phyloP scores from a whole-genome alignment of 2,888 invertebrate species.

The Cataglyphis rosenhaueri region DNA sequence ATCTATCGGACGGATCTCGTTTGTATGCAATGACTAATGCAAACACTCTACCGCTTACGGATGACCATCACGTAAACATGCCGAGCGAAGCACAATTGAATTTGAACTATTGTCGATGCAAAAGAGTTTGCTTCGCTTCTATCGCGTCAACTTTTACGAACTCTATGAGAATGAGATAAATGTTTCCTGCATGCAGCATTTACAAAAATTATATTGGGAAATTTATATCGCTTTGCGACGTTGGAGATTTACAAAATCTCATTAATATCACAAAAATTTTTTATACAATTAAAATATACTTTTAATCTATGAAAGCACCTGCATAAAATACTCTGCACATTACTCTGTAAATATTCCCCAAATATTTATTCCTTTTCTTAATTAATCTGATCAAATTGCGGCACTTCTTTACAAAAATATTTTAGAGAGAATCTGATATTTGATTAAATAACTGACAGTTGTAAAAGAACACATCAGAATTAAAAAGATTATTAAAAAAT shows the following conservation, averaged over 20 bases:
- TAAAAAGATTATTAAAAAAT: not conserved
- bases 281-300: not conserved
- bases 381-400: not conserved
- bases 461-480: not conserved
- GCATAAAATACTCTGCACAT: not conserved
- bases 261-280: not conserved
- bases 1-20: slow-evolving; percentile 35
- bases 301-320: not conserved
- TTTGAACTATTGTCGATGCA: slow-evolving; percentile 40
- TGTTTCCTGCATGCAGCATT: not conserved
- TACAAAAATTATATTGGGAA: not conserved
- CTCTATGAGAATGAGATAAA: slow-evolving; percentile 36
- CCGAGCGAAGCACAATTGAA: slow-evolving; percentile 31
- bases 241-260: not conserved
- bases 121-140: slow-evolving; percentile 14
- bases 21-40: slow-evolving; percentile 42
- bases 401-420: not conserved
- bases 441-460: not conserved
- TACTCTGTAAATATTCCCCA: too few relatives aligned
- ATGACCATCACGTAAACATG: slow-evolving; percentile 54
- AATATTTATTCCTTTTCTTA: not conserved
- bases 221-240: not conserved
- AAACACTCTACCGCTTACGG: slow-evolving; percentile 36
- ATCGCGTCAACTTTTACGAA: slow-evolving; percentile 13
- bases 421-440: not conserved